These are phyloP conservation scores for Tor tambroides DNA, from an alignment of 2,113 vertebrate species.

Conservation along the genomic window DNA sequence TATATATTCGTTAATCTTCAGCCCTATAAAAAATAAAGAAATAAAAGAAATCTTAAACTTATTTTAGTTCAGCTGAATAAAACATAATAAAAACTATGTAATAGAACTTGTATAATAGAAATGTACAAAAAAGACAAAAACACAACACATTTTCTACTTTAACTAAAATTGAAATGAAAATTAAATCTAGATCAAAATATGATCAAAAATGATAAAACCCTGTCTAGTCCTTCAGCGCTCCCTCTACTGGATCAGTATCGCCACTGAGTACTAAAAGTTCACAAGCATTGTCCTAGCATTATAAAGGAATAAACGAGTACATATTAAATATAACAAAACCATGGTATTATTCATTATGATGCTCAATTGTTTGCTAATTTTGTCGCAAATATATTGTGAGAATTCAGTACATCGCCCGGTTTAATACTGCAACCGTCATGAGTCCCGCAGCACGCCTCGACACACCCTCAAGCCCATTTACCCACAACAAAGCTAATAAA, in stretches of 20 bases:
- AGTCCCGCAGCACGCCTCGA: neutral
- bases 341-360: neutral
- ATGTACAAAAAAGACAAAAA: no score
- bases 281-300: neutral
- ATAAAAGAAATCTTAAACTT: no score
- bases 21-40: neutral
- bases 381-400: neutral
- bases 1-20: neutral
- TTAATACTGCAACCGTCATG: neutral
- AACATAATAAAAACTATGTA: no score
- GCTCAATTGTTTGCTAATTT: neutral
- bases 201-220: neutral
- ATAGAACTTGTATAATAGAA: no score
- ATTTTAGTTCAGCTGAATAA: no score
- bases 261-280: neutral
- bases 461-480: neutral
- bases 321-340: neutral
- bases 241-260: neutral
- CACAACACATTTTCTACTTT: no score
- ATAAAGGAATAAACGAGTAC: neutral
- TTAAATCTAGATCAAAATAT: neutral
- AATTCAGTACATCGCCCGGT: neutral
- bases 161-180: neutral
- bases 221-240: neutral
- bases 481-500: constrained; percentile 19